Base-by-base conservation (phyloP, 2,888 invertebrate genomes). In the Andrena minutula region DNA sequence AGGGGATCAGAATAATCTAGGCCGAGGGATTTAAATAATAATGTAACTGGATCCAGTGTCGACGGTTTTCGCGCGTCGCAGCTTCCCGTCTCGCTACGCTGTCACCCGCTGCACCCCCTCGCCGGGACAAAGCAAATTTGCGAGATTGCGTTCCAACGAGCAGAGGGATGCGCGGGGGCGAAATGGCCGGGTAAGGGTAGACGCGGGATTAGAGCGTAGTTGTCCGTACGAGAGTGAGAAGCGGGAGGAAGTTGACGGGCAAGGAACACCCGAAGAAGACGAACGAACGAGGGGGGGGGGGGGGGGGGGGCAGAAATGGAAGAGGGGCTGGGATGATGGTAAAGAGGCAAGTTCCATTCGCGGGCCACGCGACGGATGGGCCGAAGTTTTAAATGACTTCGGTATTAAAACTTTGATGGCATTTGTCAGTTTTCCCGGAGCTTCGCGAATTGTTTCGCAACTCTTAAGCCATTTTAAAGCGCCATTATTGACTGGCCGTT, bases 401-500 rank as follows among this genome's bases (percentile, higher is more conserved):
- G 91, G 92, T 89, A 92, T 92, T 92, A 92, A 92, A 92, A 92
- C 90, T 92, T 92, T 92, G 91, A 92, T 92, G 90, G 92, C 89
- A 92, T 92, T 91, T 92, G 91, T 91, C 92, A 91, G 90, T 89
- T 91, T 41, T 89, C 86, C 86, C 86, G 86, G 75, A 86, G 86
- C 88, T 89, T 82, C 87, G 86, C 81, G 87, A 90, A 91, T 91
- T 91, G 91, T 91, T 92, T 92, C 89, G 88, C 79, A 92, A 91
- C 91, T 92, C 89, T 91, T 87, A 88, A 90, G 87, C 88, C 86
- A 90, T 92, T 91, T 89, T 91, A 88, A 89, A 86, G 86, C 82
- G 82, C 76, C 89, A 85, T 89, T 89, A 89, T 89, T 89, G 88
- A 89, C 89, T 88, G 85, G 83, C 80, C 83, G 77, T 80, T 83